phyloP scores from a whole-genome alignment of 1,140 invertebrate genomes.

The Ganaspis sp. region DNA sequence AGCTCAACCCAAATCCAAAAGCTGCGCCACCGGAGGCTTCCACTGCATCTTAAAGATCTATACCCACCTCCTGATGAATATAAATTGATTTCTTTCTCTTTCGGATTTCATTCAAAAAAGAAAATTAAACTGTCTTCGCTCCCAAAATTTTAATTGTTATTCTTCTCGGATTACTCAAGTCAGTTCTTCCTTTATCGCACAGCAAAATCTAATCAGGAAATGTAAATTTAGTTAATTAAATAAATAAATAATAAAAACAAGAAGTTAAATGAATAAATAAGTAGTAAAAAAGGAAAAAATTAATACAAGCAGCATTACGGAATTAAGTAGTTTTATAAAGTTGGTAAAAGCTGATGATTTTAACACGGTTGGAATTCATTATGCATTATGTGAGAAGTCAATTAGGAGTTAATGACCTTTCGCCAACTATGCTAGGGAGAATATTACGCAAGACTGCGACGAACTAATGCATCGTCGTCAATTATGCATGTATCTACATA shows the following conservation, averaged over 20 bases:
- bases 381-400: neutral
- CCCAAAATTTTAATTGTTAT: neutral
- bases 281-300: too few species aligned
- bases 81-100: slow-evolving; percentile 21
- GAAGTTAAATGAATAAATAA: too few species aligned
- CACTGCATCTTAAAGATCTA: neutral
- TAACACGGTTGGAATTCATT: neutral
- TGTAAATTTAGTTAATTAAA: too few species aligned
- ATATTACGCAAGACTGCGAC: neutral
- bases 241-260: too few species aligned
- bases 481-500: slow-evolving; percentile 11
- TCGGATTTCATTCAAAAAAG: slow-evolving; percentile 1
- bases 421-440: neutral
- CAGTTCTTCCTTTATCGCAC: too few species aligned
- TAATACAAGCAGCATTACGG: too few species aligned
- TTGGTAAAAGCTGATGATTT: neutral
- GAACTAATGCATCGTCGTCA: slow-evolving; percentile 16
- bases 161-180: too few species aligned
- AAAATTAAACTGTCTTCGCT: neutral
- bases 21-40: slow-evolving; percentile 4
- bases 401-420: slow-evolving; percentile 29
- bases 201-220: too few species aligned
- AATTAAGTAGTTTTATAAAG: too few species aligned
- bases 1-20: neutral
- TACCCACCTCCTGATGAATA: slow-evolving; percentile 22